Percentiles rank a stretch among this genome's conserved stretches.
phyloP scores from a whole-genome alignment of 1,140 invertebrate species.

The Drosophila albomicans region DNA sequence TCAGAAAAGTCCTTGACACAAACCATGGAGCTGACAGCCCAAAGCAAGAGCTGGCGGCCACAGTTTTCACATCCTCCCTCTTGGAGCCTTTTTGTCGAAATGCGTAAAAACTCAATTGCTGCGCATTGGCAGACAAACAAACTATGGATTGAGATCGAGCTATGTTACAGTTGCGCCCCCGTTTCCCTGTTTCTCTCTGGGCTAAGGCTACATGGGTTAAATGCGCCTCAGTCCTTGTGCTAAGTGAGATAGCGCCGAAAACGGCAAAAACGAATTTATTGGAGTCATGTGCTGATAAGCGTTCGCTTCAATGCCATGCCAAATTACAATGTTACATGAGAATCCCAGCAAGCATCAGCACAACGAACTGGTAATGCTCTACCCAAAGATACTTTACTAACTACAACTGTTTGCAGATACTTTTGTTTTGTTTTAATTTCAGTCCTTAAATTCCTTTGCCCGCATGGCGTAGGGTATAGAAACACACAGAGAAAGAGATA shows the following conservation, averaged over 20 bases:
- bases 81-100: slow-evolving; percentile 60
- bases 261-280: slow-evolving; percentile 76
- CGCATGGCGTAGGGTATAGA: slow-evolving; percentile 21
- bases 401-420: neutral
- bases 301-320: slow-evolving; percentile 71
- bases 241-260: slow-evolving; percentile 68
- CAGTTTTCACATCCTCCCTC: slow-evolving; percentile 17
- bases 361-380: slow-evolving; percentile 36
- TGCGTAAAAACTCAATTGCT: slow-evolving; percentile 82
- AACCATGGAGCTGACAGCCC: slow-evolving; percentile 34
- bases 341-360: neutral
- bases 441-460: slow-evolving; percentile 5
- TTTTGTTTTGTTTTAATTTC: neutral
- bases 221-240: slow-evolving; percentile 44
- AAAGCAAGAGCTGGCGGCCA: slow-evolving; percentile 31
- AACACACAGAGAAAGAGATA: slow-evolving; percentile 63
- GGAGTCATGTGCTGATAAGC: slow-evolving; percentile 81
- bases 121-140: slow-evolving; percentile 64
- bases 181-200: neutral
- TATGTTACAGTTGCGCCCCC: neutral
- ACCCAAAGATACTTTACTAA: neutral
- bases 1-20: slow-evolving; percentile 20
- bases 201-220: slow-evolving; percentile 43
- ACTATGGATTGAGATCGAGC: slow-evolving; percentile 30
- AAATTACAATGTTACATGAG: slow-evolving; percentile 74